These are phyloP conservation scores for Buathra laborator DNA, from an alignment of 2,888 invertebrate genomes.

Conservation along the genomic window DNA sequence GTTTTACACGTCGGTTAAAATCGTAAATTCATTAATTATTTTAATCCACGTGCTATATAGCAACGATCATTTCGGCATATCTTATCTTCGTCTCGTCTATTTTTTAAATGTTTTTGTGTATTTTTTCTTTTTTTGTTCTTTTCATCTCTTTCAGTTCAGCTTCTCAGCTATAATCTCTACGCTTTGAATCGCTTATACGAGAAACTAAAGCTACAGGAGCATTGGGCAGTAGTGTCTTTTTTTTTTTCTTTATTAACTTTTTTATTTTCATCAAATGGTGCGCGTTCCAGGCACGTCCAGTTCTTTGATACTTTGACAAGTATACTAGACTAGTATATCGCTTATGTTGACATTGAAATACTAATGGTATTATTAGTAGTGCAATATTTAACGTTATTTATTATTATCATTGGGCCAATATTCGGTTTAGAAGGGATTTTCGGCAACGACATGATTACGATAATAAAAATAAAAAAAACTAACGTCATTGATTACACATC, in stretches of 20 bases:
- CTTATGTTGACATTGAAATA: conserved; percentile 54
- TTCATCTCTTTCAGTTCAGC: conserved; percentile 22
- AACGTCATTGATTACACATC: conserved; percentile 38
- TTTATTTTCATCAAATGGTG: conserved; percentile 34
- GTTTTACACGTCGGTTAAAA: conserved; percentile 53
- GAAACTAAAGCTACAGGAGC: conserved; percentile 66
- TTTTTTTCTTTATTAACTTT: conserved; percentile 28
- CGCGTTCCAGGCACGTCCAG: conserved; percentile 59
- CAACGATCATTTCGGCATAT: conserved; percentile 20
- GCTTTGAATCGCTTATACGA: conserved; percentile 48
- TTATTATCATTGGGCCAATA: conserved; percentile 58
- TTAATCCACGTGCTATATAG: conserved; percentile 42
- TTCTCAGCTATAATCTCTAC: conserved; percentile 63
- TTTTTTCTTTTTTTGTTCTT: conserved; percentile 24
- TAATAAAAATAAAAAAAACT: conserved; percentile 14
- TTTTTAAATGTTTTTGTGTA: background rate
- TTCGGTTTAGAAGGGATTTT: conserved; percentile 52
- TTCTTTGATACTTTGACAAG: conserved; percentile 61
- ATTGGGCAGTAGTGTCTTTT: conserved; percentile 70
- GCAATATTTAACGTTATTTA: conserved; percentile 48
- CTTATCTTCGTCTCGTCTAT: conserved; percentile 32
- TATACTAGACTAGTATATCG: conserved; percentile 36
- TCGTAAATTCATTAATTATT: conserved; percentile 51
- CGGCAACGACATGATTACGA: conserved; percentile 58
- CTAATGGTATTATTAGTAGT: conserved; percentile 48